A percentile compares a stretch with the other conserved stretches of the same genome.
These are phyloP conservation scores for Neotoxoptera formosana DNA, from an alignment of 1,140 invertebrate species.

Conservation along the genomic window DNA sequence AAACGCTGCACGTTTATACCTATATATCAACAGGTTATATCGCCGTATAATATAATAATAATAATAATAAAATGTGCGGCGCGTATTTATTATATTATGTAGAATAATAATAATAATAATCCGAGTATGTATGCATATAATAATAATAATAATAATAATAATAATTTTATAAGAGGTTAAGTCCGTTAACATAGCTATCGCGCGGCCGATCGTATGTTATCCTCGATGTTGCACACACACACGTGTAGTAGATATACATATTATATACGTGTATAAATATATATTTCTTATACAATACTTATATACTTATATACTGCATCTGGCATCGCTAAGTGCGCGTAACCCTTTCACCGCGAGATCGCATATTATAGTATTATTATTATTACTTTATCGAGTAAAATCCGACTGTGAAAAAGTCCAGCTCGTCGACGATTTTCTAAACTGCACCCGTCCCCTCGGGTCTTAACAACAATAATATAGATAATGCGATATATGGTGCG, in stretches of 20 bases:
- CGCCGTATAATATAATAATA: background rate
- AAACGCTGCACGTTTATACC: background rate
- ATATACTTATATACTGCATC: background rate
- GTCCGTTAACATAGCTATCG: conserved; percentile 27
- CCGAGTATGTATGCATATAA: background rate
- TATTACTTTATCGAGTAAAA: background rate
- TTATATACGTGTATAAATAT: background rate
- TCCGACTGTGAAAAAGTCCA: background rate
- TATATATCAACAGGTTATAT: conserved; percentile 36
- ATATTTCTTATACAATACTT: background rate
- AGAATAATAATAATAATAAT: conserved; percentile 11
- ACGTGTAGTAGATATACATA: background rate
- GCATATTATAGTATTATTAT: background rate
- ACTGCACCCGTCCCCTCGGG: no score
- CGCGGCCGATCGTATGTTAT: background rate
- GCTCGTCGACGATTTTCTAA: background rate
- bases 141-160: no score
- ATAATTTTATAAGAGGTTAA: background rate
- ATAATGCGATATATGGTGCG: no score
- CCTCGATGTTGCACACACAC: background rate
- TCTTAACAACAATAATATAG: background rate
- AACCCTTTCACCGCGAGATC: conserved; percentile 25
- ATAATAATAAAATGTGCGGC: background rate
- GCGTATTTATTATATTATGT: background rate
- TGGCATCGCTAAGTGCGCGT: conserved; percentile 5